Evolutionary conservation across 2,888 invertebrate genomes (phyloP), one percentile per base, ranked within the genome.

Genomic region (Synanthedon vespiformis): DNA sequence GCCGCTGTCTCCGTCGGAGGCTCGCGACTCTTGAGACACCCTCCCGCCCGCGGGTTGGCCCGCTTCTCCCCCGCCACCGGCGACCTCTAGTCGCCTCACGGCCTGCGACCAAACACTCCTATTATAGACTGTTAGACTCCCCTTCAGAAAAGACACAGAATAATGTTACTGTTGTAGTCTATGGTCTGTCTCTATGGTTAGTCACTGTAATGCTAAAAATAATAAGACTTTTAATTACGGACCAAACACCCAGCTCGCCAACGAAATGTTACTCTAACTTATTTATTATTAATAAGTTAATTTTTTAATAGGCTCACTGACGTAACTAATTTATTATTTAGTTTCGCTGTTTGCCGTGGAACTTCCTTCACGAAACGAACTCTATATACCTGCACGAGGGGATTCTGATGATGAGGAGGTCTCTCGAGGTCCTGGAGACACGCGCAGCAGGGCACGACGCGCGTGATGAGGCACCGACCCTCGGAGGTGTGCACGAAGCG

Each of bases 401-500:
- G 60, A 58, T 61, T 12, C 0, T 27, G 27, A n/a, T 40, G 16
- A 10, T 50, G 27, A n/a, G 5, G 16, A 6, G 22, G 16, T 4
- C 13, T 3, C 13, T 44, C 50, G 48, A 48, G 16, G 64, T 77
- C 77, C 0, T 70, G 60, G 49, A 98, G 83, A 73, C 99, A 99
- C 27, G 92, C 90, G 0, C 96, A 95, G 73, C 99, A 99, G 0
- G 98, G 95, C 57, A 98, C 94, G 53, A 98, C 79, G 10, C 99
- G 90, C 0, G 98, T 98, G 52, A 99, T 96, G 44, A 99, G 88
- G 74, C 98, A 94, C 64, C 96, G 92, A 0, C 99, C 99, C 65
- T 98, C 97, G 0, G 97, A 97, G 0, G 98, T 98, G 77, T 99
- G 99, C 2, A 98, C 97, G 82, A 99, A 99, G 47, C 99, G 91